Conservation (phyloP, 1,140 invertebrate genomes). For the Dufourea novaeangliae region DNA sequence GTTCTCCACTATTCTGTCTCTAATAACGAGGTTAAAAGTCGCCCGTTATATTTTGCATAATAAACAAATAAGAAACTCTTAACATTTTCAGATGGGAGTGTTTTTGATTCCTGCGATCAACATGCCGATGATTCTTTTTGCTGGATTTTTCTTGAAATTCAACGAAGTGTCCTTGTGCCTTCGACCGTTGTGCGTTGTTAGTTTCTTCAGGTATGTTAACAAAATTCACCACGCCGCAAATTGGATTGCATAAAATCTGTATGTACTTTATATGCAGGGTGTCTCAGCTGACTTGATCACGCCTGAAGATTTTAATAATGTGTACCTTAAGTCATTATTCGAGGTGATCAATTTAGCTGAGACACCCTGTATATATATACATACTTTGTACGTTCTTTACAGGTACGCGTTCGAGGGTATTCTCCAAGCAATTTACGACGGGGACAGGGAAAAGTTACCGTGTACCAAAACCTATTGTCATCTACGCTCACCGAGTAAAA, state of each 20-base stretch:
- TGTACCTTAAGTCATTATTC: no score
- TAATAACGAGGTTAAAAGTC: no score
- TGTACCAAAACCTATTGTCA: constrained; percentile 79
- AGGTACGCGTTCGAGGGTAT: constrained; percentile 90
- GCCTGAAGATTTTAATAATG: no score
- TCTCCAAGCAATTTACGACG: constrained; percentile 88
- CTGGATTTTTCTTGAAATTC: constrained; percentile 92
- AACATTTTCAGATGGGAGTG: constrained; percentile 85
- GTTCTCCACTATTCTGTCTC: no score
- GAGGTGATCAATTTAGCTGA: no score
- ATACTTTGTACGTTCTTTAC: constrained; percentile 67
- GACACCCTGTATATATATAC: no score
- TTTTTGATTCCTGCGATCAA: constrained; percentile 91
- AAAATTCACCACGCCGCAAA: no score
- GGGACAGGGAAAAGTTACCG: constrained; percentile 82
- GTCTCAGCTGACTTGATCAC: no score
- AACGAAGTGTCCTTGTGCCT: constrained; percentile 88
- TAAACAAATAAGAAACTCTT: background rate
- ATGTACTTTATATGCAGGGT: no score
- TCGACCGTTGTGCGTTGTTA: constrained; percentile 86
- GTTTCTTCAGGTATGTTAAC: constrained; percentile 87
- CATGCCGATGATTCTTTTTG: constrained; percentile 92
- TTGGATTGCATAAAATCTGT: no score
- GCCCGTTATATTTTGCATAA: no score
- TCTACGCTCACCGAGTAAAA: constrained; percentile 57